Evolutionary conservation across 2,113 vertebrate species (phyloP), one percentile per base, ranked within the genome.

Genomic region (Lepus americanus): DNA sequence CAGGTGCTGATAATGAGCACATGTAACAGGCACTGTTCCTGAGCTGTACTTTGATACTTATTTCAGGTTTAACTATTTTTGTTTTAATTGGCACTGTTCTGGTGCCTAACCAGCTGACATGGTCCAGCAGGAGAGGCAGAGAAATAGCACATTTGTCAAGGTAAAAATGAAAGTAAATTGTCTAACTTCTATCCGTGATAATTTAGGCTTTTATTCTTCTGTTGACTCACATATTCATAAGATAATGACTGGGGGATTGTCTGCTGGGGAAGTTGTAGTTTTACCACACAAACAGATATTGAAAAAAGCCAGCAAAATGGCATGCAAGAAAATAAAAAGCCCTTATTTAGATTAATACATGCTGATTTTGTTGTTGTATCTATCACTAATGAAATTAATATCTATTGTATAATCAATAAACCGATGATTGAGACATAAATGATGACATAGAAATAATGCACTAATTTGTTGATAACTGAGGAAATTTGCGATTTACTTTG

Each of bases 61-160:
- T 92, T 96, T 63, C 69, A 95, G 82, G 94, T 69, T 88, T 73
- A 90, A 89, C 93, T 97, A 95, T 95, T 95, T 97, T 97, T 92
- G 88, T 96, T 97, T 94, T 95, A 97, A 95, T 94, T 95, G 90
- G 80, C 83, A 90, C 81, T 82, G 87, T 81, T 94, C 92, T 95
- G 59, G 69, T 92, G 33, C 53, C 73, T 89, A 82, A 90, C 66
- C 88, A 89, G 76, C 73, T 95, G 89, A 73, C 51, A 39, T 87
- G n/a, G 90, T 97, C 90, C 88, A 97, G 88, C 92, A 90, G 90
- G 81, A 85, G 82, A 95, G 73, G 64, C 67, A 94, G 55, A 94
- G 76, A 96, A 89, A 92, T 44, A 94, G 53, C 53, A 70, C 25
- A 89, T 89, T 36, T 83, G n/a, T 92, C 27, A 39, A 39, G 12